Percentiles rank a stretch among this genome's conserved stretches.
Conservation (phyloP, 1,140 invertebrate genomes). For the Pteromalus puparum region DNA sequence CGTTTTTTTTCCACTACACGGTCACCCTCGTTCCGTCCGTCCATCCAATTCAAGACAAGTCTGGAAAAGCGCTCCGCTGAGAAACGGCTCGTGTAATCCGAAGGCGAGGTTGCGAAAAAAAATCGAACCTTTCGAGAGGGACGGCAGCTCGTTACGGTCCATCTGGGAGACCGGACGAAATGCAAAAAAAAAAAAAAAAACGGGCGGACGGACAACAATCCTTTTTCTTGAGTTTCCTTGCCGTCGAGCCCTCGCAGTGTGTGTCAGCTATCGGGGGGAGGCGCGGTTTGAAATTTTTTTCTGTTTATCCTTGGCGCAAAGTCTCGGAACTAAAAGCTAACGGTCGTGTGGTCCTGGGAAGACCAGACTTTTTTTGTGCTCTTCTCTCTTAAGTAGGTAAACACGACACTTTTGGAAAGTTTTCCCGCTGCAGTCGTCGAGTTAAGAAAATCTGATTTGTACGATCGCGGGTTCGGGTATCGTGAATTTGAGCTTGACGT, state of each 20-base stretch:
- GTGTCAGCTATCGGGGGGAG: not conserved
- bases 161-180: constrained; percentile 4
- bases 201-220: constrained; percentile 4
- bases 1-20: constrained; percentile 25
- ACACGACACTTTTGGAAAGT: constrained; percentile 40
- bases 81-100: constrained; percentile 30
- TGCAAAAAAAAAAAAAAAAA: constrained; percentile 43
- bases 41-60: constrained; percentile 40
- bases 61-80: constrained; percentile 35
- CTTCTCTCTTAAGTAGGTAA: constrained; percentile 7
- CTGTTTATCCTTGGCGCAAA: constrained; percentile 45
- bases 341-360: constrained; percentile 47
- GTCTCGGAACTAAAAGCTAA: constrained; percentile 45
- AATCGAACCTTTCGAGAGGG: constrained; percentile 30
- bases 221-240: constrained; percentile 43
- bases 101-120: constrained; percentile 48
- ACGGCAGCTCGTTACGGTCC: constrained; percentile 12
- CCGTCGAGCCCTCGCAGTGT: not conserved
- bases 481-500: constrained; percentile 14
- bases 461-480: not conserved
- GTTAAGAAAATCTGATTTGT: constrained; percentile 27
- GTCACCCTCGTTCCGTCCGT: constrained; percentile 12
- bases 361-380: constrained; percentile 31
- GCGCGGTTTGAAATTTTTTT: constrained; percentile 19
- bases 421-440: not conserved